These are phyloP conservation scores for Lepus timidus DNA, from an alignment of 2,113 vertebrate genomes.

Conservation along the genomic window DNA sequence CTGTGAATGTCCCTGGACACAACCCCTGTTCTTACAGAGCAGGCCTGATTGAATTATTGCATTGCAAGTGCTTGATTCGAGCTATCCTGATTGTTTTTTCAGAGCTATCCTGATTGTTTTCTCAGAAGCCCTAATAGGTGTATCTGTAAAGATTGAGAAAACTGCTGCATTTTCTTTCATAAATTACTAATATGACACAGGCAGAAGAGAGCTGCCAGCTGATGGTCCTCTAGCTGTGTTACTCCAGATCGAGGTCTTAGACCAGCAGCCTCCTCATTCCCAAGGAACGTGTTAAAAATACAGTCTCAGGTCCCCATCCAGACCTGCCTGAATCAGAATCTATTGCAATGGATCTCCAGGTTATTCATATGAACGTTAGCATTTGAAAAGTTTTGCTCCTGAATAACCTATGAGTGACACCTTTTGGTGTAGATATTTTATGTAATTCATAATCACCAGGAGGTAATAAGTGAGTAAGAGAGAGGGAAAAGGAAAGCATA, in stretches of 20 bases:
- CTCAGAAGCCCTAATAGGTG: neutral
- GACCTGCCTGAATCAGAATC: neutral
- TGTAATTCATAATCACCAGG: slow-evolving; percentile 27
- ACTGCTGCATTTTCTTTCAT: slow-evolving; percentile 19
- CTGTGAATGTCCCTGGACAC: neutral
- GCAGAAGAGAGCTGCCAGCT: neutral
- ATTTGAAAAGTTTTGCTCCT: neutral
- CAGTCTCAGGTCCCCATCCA: neutral
- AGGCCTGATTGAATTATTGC: neutral
- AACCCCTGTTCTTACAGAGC: neutral
- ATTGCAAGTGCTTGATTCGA: neutral
- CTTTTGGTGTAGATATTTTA: slow-evolving; percentile 4
- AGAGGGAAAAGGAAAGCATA: neutral
- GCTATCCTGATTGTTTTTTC: neutral
- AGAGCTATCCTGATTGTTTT: neutral
- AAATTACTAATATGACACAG: slow-evolving; percentile 27
- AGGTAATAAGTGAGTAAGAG: neutral
- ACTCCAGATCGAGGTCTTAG: neutral
- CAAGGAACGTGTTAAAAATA: neutral
- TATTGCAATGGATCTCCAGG: neutral
- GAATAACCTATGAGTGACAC: neutral
- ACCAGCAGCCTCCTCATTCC: neutral
- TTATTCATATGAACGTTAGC: neutral
- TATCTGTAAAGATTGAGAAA: neutral
- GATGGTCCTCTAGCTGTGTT: neutral